Evolutionary conservation across 2,797 vertebrate species (phyloP).

Genomic region (Enteromius paludinosus): DNA sequence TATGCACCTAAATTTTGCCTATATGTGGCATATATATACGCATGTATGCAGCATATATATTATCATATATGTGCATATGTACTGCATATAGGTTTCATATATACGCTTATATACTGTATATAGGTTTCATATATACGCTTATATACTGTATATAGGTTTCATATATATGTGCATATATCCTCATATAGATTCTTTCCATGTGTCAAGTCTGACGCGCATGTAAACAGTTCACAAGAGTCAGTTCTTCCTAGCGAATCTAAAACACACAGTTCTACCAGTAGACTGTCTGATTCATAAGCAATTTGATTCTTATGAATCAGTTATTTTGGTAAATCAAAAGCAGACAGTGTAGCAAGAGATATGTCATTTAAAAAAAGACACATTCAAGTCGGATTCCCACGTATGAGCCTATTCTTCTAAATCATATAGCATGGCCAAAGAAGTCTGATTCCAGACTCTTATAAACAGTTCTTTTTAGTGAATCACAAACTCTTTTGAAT

Average conservation of each 20-base stretch:
- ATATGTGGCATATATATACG: too few species aligned
- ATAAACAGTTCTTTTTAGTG: not conserved
- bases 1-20: too few species aligned
- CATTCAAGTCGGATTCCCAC: not conserved
- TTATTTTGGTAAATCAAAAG: not conserved
- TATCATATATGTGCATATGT: too few species aligned
- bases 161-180: too few species aligned
- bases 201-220: not conserved
- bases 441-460: not conserved
- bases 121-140: too few species aligned
- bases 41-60: too few species aligned
- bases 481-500: not conserved
- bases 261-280: not conserved
- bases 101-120: too few species aligned
- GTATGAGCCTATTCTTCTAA: not conserved
- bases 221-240: not conserved
- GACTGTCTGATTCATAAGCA: not conserved
- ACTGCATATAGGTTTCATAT: too few species aligned
- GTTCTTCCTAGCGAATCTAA: not conserved
- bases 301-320: not conserved
- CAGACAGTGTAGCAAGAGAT: not conserved
- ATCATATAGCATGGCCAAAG: not conserved
- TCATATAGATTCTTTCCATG: too few species aligned
- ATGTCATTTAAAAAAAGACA: not conserved
- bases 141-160: too few species aligned